Base-by-base conservation (phyloP, 2,113 vertebrate species). In the Phrynosoma platyrhinos region DNA sequence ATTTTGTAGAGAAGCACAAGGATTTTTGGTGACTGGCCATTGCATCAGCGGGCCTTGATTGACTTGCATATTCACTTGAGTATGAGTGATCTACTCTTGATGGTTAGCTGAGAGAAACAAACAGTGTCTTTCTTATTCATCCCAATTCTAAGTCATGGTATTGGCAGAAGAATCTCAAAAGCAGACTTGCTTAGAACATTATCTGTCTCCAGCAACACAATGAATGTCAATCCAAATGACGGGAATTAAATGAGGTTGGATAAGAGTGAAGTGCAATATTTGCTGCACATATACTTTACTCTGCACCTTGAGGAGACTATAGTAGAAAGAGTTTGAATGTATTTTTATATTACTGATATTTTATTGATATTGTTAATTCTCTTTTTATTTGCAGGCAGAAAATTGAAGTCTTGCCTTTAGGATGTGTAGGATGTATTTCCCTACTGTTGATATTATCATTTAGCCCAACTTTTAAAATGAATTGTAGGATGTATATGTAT, bases 161-260 rank as follows among this genome's bases (percentile, higher is more conserved):
- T 88, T 81, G 91, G 86, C 0, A 5, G 71, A 89, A 90, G 80
- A 90, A 89, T 85, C 7, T 91, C 84, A 83, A 92, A 91, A 92
- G 85, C 85, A 94, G 88, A 89, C 87, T 68, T 87, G 91, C 93
- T 93, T 91, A 93, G 91, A 93, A 92, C 87, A 88, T 93, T 92
- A 93, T 91, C 93, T 62, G n/a, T 92, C 93, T 90, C 79, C 82
- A 91, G 88, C 82, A 77, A 90, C 90, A 92, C 91, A 92, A 78
- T 85, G 84, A 90, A 87, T 91, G 91, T 92, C 91, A 94, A 86
- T 76, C 90, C 82, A 94, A 93, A 89, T 88, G 86, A 87, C 89
- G 86, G 82, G n/a, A 92, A 69, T 90, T 94, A 92, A 95, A 93
- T 92, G 93, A 92, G 93, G 91, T 92, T 92, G 90, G 83, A 94